Conservation (phyloP, 2,888 invertebrate genomes). For the Acanthosepion esculentum region DNA sequence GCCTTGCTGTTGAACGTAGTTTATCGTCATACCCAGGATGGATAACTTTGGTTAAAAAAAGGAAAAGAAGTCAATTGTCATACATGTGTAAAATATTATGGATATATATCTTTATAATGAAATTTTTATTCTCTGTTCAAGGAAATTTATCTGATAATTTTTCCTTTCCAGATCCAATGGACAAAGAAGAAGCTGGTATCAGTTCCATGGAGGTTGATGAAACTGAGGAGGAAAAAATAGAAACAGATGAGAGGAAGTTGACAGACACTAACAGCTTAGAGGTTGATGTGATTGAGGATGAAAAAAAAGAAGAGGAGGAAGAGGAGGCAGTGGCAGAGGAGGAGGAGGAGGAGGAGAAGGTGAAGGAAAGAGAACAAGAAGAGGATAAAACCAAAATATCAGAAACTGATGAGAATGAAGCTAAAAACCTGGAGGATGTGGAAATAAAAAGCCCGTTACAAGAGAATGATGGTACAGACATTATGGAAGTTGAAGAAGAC, state of each 20-base stretch:
- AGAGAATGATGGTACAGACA: neutral
- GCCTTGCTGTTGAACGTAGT: too few relatives aligned
- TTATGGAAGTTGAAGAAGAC: slow-evolving; percentile 41
- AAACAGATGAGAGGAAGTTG: neutral
- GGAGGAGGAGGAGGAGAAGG: neutral
- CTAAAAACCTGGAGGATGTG: neutral
- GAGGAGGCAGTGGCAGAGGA: neutral
- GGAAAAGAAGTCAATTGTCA: too few relatives aligned
- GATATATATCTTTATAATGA: too few relatives aligned
- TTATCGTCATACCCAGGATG: too few relatives aligned
- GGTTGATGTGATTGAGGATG: neutral
- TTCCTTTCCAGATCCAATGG: neutral
- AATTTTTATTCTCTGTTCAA: too few relatives aligned
- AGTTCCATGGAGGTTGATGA: neutral
- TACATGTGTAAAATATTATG: too few relatives aligned
- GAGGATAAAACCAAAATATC: neutral
- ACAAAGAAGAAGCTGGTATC: neutral
- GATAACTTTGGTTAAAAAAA: too few relatives aligned
- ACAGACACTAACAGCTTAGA: neutral
- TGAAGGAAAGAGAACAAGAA: neutral
- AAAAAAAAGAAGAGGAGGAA: neutral
- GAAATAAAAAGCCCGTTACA: neutral
- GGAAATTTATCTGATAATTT: neutral
- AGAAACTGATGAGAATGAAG: neutral
- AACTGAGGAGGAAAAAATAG: neutral